Evolutionary conservation across 2,113 vertebrate species (phyloP), one percentile per base, ranked within the genome.

Genomic region (Mormyrus lacerda): DNA sequence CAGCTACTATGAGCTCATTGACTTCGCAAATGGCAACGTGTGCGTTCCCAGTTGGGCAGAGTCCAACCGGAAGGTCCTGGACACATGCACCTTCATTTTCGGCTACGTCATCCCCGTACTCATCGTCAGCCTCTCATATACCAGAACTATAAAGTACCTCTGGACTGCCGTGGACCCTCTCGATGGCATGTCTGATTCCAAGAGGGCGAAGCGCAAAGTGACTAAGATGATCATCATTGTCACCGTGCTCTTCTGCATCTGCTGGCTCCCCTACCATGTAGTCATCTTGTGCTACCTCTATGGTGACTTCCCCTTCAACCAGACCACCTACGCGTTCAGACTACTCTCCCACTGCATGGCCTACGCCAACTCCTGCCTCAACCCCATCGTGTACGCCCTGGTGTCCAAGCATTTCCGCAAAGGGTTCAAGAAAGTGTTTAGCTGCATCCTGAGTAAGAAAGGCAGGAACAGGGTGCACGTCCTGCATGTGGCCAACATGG

Each of bases 171-270:
- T 98, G 35, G 96, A 97, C 90, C 96, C 97, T 3, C 85, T 97
- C 55, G 96, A 97, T 3, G 96, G 97, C 89, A 94, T 97, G 96
- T 96, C 96, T 0, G 97, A 97, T 89, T 97, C 97, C 82, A 97
- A 96, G 91, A 95, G 97, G 88, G 96, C 97, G 91, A 98, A 97
- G 89, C 92, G 95, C 44, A 98, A 97, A 87, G 97, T 97, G 90
- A 98, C 97, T 91, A 97, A 97, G 92, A 97, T 97, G 96, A 97
- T 97, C 92, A 97, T 97, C 89, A 97, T 97, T 0, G 97, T 98
- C 91, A 97, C 97, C 0, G 96, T 96, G 91, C 95, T 98, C 3
- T 98, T 97, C 94, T 98, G 97, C 90, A 95, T 97, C 53, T 98
- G 97, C 91, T 98, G 97, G 97, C 94, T 97, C 76, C 97, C 97